Conservation (phyloP, 2,113 vertebrate genomes). For the Sinocyclocheilus grahami region DNA sequence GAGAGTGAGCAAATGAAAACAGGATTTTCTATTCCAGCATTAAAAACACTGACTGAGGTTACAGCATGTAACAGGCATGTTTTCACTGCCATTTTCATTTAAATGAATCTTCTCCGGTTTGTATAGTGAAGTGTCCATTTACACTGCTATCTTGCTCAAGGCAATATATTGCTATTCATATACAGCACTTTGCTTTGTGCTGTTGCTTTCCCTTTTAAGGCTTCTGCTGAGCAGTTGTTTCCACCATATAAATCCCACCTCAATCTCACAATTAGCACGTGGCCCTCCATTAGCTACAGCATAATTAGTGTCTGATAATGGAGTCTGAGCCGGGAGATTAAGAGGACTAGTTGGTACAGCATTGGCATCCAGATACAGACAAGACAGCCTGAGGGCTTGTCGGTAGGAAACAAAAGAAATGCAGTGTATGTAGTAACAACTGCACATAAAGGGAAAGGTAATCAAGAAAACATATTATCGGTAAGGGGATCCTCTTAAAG, state of each 20-base stretch:
- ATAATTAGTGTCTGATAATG: slow-evolving; percentile 68
- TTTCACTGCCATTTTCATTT: neutral
- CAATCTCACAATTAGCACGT: slow-evolving; percentile 61
- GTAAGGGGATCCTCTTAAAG: slow-evolving; percentile 1
- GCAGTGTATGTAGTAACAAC: neutral
- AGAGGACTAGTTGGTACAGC: slow-evolving; percentile 54
- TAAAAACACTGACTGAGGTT: neutral
- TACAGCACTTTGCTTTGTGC: neutral
- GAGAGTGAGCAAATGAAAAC: neutral
- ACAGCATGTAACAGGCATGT: slow-evolving; percentile 11
- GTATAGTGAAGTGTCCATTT: slow-evolving; percentile 12
- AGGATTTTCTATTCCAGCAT: neutral
- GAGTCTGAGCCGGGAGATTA: slow-evolving; percentile 68
- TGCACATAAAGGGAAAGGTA: neutral
- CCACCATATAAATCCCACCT: slow-evolving; percentile 61
- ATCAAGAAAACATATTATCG: neutral
- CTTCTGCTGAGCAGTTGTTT: slow-evolving; percentile 33
- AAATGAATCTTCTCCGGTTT: neutral
- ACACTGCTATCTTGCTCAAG: neutral
- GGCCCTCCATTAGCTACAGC: slow-evolving; percentile 63
- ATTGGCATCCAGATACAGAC: slow-evolving; percentile 58
- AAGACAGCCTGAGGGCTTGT: slow-evolving; percentile 6
- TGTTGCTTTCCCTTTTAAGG: slow-evolving; percentile 30
- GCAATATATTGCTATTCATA: slow-evolving; percentile 3
- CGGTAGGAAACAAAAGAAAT: neutral